Evolutionary conservation across 2,113 vertebrate genomes (phyloP), one percentile per base, ranked within the genome.

Genomic region (Felis chaus): DNA sequence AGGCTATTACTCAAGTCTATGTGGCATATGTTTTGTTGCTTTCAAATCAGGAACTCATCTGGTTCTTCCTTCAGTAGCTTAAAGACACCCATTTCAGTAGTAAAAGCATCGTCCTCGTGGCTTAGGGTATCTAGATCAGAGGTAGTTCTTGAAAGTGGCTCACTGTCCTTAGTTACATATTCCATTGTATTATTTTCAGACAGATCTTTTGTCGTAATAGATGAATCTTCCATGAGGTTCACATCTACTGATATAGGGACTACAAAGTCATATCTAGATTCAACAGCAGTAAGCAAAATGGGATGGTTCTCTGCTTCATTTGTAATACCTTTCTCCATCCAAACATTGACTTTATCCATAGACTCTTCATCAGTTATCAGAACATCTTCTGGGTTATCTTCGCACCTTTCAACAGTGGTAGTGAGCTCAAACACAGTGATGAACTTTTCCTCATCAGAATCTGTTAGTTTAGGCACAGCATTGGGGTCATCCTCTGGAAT

Each of bases 341-440:
- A 97, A 48, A 93, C 48, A 73, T 63, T 80, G n/a, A 69, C 39
- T 27, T 39, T 65, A 23, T 94, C 86, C 1, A 6, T 7, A 25
- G 91, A 86, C 18, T 97, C 96, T n/a, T 97, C 94, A 74, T 93
- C 86, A 1, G 68, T 95, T 39, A 94, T 50, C 4, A 45, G 76
- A n/a, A 36, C 36, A 21, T 92, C 98, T 66, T 95, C 96, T 74
- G 48, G 3, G 33, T 94, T 89, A 21, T 89, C 82, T 83, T 96
- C 89, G 39, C 79, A 86, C 86, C 76, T 93, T 39, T 97, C 78
- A 19, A 14, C 41, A 87, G 96, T n/a, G 39, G 53, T 66, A 55
- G 89, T 93, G 36, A 98, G 93, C 66, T 97, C 97, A 95, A 98
- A 97, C 27, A 97, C 96, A 57, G 96, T 97, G 85, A 94, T 96